Evolutionary conservation across 2,888 invertebrate species (phyloP).

Genomic region (Sphecodes monilicornis): DNA sequence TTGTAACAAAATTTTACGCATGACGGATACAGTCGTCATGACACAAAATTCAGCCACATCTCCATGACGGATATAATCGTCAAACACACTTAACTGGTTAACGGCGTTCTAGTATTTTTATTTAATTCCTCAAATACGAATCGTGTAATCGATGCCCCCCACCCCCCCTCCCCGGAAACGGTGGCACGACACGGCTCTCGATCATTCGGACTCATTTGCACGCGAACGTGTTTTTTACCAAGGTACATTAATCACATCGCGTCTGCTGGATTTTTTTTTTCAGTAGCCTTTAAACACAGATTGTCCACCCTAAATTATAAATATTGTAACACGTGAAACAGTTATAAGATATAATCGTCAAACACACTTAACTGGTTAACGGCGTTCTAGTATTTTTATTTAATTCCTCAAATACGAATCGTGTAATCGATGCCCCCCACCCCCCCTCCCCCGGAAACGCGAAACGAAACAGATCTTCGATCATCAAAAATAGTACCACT

Average conservation of each 20-base stretch:
- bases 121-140: not conserved
- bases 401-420: not conserved
- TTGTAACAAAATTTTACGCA: no score
- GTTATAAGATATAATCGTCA: no score
- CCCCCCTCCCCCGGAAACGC: not conserved
- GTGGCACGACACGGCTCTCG: conserved; percentile 53
- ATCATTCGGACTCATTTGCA: conserved; percentile 40
- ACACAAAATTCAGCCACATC: no score
- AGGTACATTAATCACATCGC: conserved; percentile 57
- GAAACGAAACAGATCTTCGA: not conserved
- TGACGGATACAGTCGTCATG: no score
- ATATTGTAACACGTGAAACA: not conserved
- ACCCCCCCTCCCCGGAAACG: not conserved
- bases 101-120: not conserved
- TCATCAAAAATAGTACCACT: conserved; percentile 39
- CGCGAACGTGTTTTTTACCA: not conserved
- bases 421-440: not conserved
- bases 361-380: no score
- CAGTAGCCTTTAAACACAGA: no score
- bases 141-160: not conserved
- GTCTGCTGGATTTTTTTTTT: not conserved
- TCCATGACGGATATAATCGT: no score
- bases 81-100: no score
- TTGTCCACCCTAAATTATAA: not conserved
- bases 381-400: not conserved